Conservation (phyloP, 2,113 vertebrate genomes). For the rat (Rattus norvegicus) region DNA sequence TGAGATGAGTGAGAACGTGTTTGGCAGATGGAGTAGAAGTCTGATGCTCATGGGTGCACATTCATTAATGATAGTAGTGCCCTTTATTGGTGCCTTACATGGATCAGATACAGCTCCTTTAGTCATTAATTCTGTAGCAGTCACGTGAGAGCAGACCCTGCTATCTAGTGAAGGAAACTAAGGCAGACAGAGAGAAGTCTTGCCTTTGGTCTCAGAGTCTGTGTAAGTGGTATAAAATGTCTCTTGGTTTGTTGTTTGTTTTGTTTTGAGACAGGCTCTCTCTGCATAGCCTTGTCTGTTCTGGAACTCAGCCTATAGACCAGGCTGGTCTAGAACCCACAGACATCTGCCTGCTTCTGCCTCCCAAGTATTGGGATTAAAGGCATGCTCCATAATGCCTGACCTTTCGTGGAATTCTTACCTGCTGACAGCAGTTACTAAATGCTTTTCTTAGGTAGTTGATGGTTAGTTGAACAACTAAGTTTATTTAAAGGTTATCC, state of each 20-base stretch:
- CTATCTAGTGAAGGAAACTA: neutral
- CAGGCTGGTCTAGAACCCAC: neutral
- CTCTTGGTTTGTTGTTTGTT: neutral
- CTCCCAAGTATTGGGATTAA: neutral
- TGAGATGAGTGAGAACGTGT: neutral
- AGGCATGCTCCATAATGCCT: neutral
- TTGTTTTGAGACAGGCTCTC: neutral
- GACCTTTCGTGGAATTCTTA: neutral
- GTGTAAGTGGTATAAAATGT: neutral
- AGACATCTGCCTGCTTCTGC: neutral
- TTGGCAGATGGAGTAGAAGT: neutral
- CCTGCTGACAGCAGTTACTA: neutral
- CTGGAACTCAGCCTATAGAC: neutral
- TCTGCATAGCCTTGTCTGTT: neutral
- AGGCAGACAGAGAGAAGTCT: neutral
- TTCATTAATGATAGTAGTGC: neutral
- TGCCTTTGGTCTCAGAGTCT: neutral
- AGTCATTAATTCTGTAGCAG: neutral
- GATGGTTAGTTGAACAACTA: neutral
- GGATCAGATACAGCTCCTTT: neutral
- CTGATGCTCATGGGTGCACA: too few relatives aligned
- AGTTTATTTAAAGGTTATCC: neutral
- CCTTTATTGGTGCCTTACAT: neutral
- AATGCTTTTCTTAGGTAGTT: neutral
- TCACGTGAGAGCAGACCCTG: neutral